Evolutionary conservation across 2,113 vertebrate species (phyloP), one percentile per base, ranked within the genome.

Genomic region (Martes martes): DNA sequence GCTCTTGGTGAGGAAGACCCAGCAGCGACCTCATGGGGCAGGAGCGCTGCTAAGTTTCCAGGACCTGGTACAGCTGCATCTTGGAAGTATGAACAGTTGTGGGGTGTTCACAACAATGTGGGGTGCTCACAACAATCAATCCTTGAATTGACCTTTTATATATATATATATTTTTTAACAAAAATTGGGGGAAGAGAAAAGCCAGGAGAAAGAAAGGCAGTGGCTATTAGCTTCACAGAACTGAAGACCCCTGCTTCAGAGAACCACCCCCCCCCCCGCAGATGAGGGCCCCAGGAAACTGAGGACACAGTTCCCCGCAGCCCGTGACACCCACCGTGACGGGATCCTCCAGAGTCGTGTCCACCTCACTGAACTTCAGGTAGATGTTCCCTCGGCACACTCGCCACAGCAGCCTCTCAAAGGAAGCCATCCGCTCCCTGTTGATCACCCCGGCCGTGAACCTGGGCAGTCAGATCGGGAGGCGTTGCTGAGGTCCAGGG

Each of bases 371-470:
- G 97, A 99, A 99, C 97, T 98, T 99, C 95, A 99, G 26, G 89
- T 99, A 99, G 93, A 99, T 96, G 59, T 99, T 99, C 52, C 99
- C 99, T n/a, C 99, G 98, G 97, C 99, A 99, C 69, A 98, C 99
- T 74, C 99, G 98, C 99, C 99, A 99, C 89, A 99, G 97, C 50
- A 99, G 86, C 85, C 99, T 98, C 94, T 99, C 99, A 1, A 99
- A 99, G 55, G 99, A 97, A 73, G 99, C 98, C 99, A 99, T 98
- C 80, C 99, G 98, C 96, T 99, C 99, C 96, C 99, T 98, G 92
- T 93, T 98, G 52, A 99, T 98, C 79, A 99, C 98, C 0, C 99
- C 99, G 2, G 99, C 98, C 1, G 98, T 99, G 98, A 99, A 99
- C 91, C 99, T 99, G 96, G 76, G 79, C 14, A 55, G 92, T 2